Evolutionary conservation across 1,140 invertebrate species (phyloP).

Genomic region (Neodiprion fabricii): DNA sequence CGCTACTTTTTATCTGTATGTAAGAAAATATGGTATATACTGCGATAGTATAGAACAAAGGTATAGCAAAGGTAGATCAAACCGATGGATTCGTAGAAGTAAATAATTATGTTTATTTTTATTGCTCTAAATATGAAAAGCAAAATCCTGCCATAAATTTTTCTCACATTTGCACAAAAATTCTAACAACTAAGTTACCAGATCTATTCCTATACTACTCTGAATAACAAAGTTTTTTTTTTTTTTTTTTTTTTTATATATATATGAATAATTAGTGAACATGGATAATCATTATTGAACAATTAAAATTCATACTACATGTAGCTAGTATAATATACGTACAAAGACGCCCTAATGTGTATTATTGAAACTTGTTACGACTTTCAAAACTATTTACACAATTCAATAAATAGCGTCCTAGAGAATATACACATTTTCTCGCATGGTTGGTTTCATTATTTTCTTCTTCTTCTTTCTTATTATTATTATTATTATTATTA

Average conservation of each 20-base stretch:
- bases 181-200: constrained; percentile 7
- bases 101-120: constrained; percentile 6
- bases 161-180: constrained; percentile 7
- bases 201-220: not conserved
- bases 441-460: not conserved
- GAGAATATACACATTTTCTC: not conserved
- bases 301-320: constrained; percentile 9
- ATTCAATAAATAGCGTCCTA: not conserved
- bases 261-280: constrained; percentile 8
- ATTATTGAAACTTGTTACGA: constrained; percentile 3
- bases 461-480: not conserved
- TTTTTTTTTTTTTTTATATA: not conserved
- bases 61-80: not conserved
- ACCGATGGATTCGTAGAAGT: not conserved
- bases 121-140: not conserved
- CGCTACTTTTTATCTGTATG: not conserved
- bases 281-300: constrained; percentile 15
- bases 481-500: not conserved
- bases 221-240: constrained; percentile 7
- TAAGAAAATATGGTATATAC: constrained; percentile 5
- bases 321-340: constrained; percentile 4
- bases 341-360: not conserved
- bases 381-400: constrained; percentile 6
- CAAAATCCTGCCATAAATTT: not conserved
- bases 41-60: not conserved